phyloP scores from a whole-genome alignment of 1,140 invertebrate species.

The Dreissena polymorpha region DNA sequence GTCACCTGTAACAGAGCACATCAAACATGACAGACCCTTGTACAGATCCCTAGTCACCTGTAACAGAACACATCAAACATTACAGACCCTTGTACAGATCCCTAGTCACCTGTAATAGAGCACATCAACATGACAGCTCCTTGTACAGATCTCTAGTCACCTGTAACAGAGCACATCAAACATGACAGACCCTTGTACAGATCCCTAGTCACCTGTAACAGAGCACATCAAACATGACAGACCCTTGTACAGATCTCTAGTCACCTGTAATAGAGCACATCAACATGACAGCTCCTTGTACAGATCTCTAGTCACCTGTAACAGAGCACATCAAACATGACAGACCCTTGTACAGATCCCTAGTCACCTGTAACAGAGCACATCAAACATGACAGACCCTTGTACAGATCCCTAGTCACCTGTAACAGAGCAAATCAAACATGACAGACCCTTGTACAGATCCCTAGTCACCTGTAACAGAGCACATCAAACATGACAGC shows the following conservation, averaged over 20 bases:
- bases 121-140: constrained; percentile 66
- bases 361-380: constrained; percentile 74
- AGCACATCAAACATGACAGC: too few relatives aligned
- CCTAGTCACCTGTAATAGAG: constrained; percentile 73
- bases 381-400: constrained; percentile 66
- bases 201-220: constrained; percentile 74
- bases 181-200: constrained; percentile 73
- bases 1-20: constrained; percentile 72
- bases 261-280: too few relatives aligned
- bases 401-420: constrained; percentile 76
- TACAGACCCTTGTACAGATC: constrained; percentile 74
- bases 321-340: too few relatives aligned
- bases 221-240: too few relatives aligned
- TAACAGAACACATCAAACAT: too few relatives aligned
- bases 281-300: constrained; percentile 69
- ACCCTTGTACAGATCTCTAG: constrained; percentile 73
- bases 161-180: too few relatives aligned
- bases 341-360: constrained; percentile 74
- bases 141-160: constrained; percentile 76
- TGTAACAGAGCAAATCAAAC: too few relatives aligned
- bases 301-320: constrained; percentile 75
- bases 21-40: constrained; percentile 76
- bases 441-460: constrained; percentile 72
- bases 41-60: constrained; percentile 77
- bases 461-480: constrained; percentile 75